Percentiles rank a stretch among this genome's conserved stretches.
Conservation (phyloP, 2,888 invertebrate genomes). For the Xylophagus ater region DNA sequence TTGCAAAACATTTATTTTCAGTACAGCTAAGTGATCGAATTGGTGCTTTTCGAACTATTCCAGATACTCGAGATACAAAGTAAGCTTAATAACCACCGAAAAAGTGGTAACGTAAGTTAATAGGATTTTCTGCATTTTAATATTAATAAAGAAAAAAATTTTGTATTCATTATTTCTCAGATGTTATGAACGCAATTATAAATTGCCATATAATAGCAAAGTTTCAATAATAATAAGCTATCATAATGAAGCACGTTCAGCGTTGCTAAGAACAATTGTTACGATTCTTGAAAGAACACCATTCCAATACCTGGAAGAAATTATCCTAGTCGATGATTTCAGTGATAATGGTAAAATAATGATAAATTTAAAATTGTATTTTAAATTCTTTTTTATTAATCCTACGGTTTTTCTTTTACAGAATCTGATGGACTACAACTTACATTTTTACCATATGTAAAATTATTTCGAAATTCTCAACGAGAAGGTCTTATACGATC, state of each 20-base stretch:
- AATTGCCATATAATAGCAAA: slow-evolving; percentile 14
- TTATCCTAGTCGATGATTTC: slow-evolving; percentile 31
- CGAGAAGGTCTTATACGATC: slow-evolving; percentile 37
- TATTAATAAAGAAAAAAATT: too few relatives aligned
- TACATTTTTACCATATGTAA: slow-evolving; percentile 14
- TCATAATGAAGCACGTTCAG: slow-evolving; percentile 31
- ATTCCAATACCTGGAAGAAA: slow-evolving; percentile 25
- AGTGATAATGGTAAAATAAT: slow-evolving; percentile 28
- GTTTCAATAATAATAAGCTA: slow-evolving; percentile 31
- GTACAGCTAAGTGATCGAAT: slow-evolving; percentile 24
- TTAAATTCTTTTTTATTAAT: neutral
- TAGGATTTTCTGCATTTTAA: too few relatives aligned
- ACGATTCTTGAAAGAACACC: slow-evolving; percentile 28
- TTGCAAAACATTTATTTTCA: slow-evolving; percentile 17
- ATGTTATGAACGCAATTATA: slow-evolving; percentile 21
- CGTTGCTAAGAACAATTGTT: slow-evolving; percentile 28
- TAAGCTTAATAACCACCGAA: slow-evolving; percentile 16
- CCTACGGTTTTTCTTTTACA: slow-evolving; percentile 3
- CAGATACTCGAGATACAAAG: slow-evolving; percentile 28
- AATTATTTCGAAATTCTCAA: slow-evolving; percentile 23
- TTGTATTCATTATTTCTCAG: slow-evolving; percentile 20
- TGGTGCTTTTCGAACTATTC: slow-evolving; percentile 24
- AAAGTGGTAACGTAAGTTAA: slow-evolving; percentile 9
- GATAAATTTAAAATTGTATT: neutral
- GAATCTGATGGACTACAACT: slow-evolving; percentile 11